A percentile compares a stretch with the other conserved stretches of the same genome.
Conservation (phyloP, 2,888 invertebrate species). For the Octodonta nipae region DNA sequence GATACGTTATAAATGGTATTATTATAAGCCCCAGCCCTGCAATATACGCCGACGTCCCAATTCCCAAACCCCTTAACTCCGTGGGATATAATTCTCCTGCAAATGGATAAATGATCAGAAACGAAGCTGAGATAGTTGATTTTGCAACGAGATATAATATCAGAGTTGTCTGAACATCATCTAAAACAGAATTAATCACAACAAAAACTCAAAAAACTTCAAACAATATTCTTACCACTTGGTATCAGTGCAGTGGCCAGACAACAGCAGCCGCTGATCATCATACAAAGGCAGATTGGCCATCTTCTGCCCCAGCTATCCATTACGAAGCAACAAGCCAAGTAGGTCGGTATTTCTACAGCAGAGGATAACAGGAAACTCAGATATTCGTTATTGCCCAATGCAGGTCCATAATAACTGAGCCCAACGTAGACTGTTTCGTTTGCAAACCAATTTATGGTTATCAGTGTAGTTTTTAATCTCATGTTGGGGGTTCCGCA, state of each 20-base stretch:
- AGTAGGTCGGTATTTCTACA: conserved; percentile 79
- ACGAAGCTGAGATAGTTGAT: conserved; percentile 80
- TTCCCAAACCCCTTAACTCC: conserved; percentile 75
- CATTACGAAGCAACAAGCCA: conserved; percentile 79
- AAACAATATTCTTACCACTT: conserved; percentile 41
- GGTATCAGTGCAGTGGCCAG: conserved; percentile 74
- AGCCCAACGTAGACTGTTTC: conserved; percentile 85
- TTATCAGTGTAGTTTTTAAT: conserved; percentile 71
- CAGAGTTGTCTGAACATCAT: conserved; percentile 60
- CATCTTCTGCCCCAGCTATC: conserved; percentile 77
- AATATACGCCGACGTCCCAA: conserved; percentile 81
- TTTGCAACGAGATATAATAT: conserved; percentile 70
- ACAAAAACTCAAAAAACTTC: too few relatives aligned
- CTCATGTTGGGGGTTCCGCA: conserved; percentile 80
- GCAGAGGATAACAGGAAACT: conserved; percentile 77
- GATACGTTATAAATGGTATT: conserved; percentile 81
- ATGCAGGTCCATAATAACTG: conserved; percentile 79
- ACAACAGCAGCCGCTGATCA: conserved; percentile 71
- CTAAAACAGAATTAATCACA: conserved; percentile 35
- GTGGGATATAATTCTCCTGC: conserved; percentile 87
- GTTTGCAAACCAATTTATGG: conserved; percentile 83
- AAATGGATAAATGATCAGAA: conserved; percentile 83
- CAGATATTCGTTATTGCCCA: conserved; percentile 76
- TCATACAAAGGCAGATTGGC: conserved; percentile 77
- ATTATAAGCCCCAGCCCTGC: conserved; percentile 78